Percentiles rank a stretch among this genome's conserved stretches.
Evolutionary conservation across 2,113 vertebrate genomes (phyloP).

Genomic region (Cricetomys ansorgei): DNA sequence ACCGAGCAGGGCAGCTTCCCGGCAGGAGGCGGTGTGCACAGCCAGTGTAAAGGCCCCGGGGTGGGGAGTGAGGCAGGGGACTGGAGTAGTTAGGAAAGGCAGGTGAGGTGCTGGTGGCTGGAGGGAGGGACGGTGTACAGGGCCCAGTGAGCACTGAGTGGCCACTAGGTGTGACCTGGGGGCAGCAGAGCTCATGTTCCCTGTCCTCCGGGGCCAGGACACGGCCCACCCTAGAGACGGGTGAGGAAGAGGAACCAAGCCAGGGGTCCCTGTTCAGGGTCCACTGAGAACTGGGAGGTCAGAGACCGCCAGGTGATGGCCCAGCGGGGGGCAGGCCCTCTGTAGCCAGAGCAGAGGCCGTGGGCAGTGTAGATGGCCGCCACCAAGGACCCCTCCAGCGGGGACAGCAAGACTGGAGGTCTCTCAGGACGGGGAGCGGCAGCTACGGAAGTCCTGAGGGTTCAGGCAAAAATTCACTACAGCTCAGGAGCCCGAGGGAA

Average conservation of each 20-base stretch:
- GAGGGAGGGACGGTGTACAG: neutral
- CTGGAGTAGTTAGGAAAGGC: neutral
- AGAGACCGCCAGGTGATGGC: rapidly evolving
- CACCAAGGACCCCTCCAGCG: neutral
- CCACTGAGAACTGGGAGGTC: neutral
- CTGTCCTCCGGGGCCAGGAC: neutral
- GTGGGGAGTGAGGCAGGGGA: neutral
- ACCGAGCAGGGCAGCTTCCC: neutral
- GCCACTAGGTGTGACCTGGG: neutral
- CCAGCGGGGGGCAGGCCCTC: neutral
- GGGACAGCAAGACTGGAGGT: neutral
- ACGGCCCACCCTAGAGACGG: neutral
- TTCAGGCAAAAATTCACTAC: neutral
- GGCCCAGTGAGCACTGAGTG: neutral
- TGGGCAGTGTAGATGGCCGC: neutral
- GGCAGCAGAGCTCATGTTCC: neutral
- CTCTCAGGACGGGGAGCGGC: neutral
- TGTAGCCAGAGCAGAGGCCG: neutral
- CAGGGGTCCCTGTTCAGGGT: neutral
- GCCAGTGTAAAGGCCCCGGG: slow-evolving; percentile 2
- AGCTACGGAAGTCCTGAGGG: neutral
- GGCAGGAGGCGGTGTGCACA: neutral
- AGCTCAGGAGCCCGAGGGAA: neutral
- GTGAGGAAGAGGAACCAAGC: neutral
- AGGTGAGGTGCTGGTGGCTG: neutral